phyloP scores from a whole-genome alignment of 2,113 vertebrate genomes.

The Aphelocoma coerulescens region DNA sequence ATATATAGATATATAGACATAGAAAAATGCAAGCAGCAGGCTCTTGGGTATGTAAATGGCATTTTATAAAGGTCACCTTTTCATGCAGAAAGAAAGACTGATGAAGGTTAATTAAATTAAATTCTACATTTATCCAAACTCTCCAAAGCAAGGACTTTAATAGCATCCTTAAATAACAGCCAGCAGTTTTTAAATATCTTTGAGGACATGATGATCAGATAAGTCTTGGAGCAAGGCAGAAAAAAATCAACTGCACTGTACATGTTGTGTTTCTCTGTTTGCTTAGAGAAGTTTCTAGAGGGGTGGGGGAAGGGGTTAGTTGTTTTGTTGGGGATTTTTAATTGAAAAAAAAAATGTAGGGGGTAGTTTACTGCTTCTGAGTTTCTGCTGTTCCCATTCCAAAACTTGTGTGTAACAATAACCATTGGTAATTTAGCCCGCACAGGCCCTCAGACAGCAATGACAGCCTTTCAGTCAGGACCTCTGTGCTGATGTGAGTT shows the following conservation, averaged over 20 bases:
- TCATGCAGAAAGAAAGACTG: background rate
- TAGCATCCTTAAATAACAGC: conserved; percentile 26
- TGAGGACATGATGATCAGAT: background rate
- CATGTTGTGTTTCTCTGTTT: background rate
- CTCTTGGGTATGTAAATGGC: background rate
- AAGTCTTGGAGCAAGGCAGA: background rate
- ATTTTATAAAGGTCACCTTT: conserved; percentile 60
- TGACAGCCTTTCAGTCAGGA: background rate
- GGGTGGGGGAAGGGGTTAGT: background rate
- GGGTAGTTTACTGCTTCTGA: background rate
- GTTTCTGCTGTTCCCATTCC: background rate
- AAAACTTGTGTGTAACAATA: background rate
- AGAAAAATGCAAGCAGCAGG: conserved; percentile 1
- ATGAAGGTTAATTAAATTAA: conserved; percentile 58
- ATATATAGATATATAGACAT: background rate
- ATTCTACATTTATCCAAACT: conserved; percentile 13
- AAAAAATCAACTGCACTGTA: background rate
- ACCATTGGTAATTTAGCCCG: background rate
- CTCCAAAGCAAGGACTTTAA: conserved; percentile 32
- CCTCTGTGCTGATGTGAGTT: background rate
- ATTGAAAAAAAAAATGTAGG: background rate
- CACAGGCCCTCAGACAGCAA: background rate
- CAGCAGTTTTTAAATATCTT: conserved; percentile 9
- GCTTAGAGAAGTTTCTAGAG: background rate
- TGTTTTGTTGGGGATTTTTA: background rate